These are phyloP conservation scores for Paramormyrops hopkinsi DNA, from an alignment of 2,797 vertebrate genomes.

Conservation along the genomic window DNA sequence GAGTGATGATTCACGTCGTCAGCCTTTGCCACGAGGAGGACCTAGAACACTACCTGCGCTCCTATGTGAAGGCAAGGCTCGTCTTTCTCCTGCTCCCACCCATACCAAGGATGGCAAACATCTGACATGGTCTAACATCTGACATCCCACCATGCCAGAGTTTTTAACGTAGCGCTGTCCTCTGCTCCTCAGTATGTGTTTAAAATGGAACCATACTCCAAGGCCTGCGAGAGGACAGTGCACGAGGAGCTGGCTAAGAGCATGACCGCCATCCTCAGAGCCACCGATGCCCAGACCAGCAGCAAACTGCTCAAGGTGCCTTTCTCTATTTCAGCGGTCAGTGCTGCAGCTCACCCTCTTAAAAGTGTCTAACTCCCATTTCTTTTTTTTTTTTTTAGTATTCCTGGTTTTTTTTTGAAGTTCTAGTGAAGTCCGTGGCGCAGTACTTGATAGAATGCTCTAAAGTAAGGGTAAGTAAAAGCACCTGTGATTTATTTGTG, in stretches of 20 bases:
- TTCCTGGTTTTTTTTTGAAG: constrained; percentile 99
- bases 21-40: constrained; percentile 96
- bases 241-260: constrained; percentile 94
- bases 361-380: background rate
- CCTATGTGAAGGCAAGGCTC: constrained; percentile 82
- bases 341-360: background rate
- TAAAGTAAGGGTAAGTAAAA: constrained; percentile 83
- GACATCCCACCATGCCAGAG: too few relatives aligned
- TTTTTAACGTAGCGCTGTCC: background rate
- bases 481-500: background rate
- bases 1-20: constrained; percentile 95
- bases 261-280: constrained; percentile 94
- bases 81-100: background rate
- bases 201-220: constrained; percentile 77
- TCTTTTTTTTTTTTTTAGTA: constrained; percentile 64
- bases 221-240: constrained; percentile 70
- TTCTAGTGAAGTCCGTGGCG: constrained; percentile 95
- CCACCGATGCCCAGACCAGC: constrained; percentile 93
- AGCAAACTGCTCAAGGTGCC: constrained; percentile 96
- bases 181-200: constrained; percentile 77
- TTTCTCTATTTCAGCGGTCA: background rate
- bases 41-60: constrained; percentile 87
- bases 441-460: constrained; percentile 90
- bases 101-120: background rate
- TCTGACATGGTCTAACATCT: too few relatives aligned